phyloP scores from a whole-genome alignment of 2,888 invertebrate genomes.

The Xestia xanthographa region DNA sequence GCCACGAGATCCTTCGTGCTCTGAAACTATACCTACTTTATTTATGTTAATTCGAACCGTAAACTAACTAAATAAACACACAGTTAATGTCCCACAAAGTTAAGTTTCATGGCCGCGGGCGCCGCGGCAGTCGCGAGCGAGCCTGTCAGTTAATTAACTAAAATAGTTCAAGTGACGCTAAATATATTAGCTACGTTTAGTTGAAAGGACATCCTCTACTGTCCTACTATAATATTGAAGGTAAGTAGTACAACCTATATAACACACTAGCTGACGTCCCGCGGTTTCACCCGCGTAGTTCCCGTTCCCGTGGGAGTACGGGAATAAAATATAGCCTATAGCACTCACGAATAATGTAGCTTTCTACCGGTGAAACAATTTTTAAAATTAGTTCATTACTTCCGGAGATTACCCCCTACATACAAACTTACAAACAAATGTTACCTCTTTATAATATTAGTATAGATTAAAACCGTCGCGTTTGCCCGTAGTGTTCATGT shows the following conservation, averaged over 20 bases:
- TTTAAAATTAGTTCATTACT: too few relatives aligned
- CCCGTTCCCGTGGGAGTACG: too few relatives aligned
- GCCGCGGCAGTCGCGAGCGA: conserved; percentile 17
- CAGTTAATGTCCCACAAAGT: conserved; percentile 11
- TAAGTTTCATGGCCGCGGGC: conserved; percentile 26
- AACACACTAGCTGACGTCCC: too few relatives aligned
- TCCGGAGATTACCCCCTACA: too few relatives aligned
- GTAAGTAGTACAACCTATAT: too few relatives aligned
- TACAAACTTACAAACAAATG: too few relatives aligned
- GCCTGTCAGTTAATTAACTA: conserved; percentile 72
- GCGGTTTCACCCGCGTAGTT: too few relatives aligned
- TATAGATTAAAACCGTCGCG: neutral
- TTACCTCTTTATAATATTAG: too few relatives aligned
- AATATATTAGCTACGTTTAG: conserved; percentile 70
- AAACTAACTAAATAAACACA: neutral
- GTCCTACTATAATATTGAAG: neutral
- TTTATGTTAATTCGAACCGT: neutral
- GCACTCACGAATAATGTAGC: too few relatives aligned
- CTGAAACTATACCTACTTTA: neutral
- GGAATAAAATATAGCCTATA: too few relatives aligned
- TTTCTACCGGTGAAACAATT: too few relatives aligned
- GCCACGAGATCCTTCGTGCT: neutral
- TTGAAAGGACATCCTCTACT: conserved; percentile 3
- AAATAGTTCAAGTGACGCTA: conserved; percentile 76
- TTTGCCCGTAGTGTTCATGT: neutral